Base-by-base conservation (phyloP, 2,888 invertebrate species). In the Melieria crassipennis region DNA sequence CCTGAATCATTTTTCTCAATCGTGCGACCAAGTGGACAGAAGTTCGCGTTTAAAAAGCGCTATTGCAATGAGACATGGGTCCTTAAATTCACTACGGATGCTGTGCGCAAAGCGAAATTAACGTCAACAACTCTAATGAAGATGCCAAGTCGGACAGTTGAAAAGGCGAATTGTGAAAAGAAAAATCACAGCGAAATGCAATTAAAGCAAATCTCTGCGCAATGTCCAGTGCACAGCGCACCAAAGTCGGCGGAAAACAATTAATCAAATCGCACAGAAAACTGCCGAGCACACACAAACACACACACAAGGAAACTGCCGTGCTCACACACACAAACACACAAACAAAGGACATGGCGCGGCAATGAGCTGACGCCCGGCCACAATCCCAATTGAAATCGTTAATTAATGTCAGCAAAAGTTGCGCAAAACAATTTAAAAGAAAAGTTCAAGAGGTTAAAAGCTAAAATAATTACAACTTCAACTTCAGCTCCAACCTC, bases 321-420 rank as follows among this genome's bases (percentile, higher is more conserved):
- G 42, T 7, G 50, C 13, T 5, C 47, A 16, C 10, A 63, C 13
- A 48, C 63, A 48, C 16, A 46, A 4, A 61, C 1, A 46, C 9
- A 62, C 43, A 47, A 10, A 7, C 11, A n/a, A 30, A 0, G n/a
- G 42, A 16, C 13, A 30, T 9, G 13, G 30, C 52, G 42, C 64
- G 16, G 48, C 11, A 48, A 6, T 42, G 50, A 48, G n/a, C 42
- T 30, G 13, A 42, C n/a, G 42, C n/a, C 43, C 13, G n/a, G n/a
- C 64, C 64, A 43, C 64, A 48, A 69, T 47, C 43, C 16, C 64
- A 58, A 69, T 30, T 64, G 69, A 56, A 69, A 64, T 69, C 64
- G 63, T 64, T 58, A 69, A 69, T 69, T 69, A 69, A 69, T 69
- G 63, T 64, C 48, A 60, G 61, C 52, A 30, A 68, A 61, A 68